Percentiles rank a stretch among this genome's conserved stretches.
phyloP scores from a whole-genome alignment of 2,113 vertebrate species.

The Xerus inauris region DNA sequence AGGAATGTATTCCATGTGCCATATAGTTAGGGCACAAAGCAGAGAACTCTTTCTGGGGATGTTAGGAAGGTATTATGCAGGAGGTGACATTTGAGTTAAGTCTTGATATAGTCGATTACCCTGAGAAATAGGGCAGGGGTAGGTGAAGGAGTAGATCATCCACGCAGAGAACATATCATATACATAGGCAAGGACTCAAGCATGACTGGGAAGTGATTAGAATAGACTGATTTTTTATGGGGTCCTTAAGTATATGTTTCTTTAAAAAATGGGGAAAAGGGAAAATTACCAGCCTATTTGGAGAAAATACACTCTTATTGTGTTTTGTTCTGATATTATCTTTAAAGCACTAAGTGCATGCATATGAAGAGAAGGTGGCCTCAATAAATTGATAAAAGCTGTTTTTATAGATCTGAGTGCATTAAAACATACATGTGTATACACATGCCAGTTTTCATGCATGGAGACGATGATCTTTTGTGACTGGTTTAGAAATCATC shows the following conservation, averaged over 20 bases:
- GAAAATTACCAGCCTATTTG: background rate
- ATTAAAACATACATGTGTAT: background rate
- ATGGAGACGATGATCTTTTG: constrained; percentile 12
- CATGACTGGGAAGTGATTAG: background rate
- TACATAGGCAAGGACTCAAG: background rate
- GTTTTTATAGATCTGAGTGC: background rate
- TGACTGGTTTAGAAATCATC: constrained; percentile 35
- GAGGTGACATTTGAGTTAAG: background rate
- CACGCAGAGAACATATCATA: background rate
- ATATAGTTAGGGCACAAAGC: background rate
- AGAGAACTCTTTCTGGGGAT: background rate
- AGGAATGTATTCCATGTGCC: background rate
- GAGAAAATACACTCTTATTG: background rate
- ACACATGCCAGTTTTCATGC: background rate
- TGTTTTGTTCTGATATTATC: background rate
- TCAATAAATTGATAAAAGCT: background rate
- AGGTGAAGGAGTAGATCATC: no score
- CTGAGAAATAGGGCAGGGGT: background rate
- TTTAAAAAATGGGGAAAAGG: background rate
- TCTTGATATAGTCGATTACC: background rate
- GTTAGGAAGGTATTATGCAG: background rate
- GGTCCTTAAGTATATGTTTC: background rate
- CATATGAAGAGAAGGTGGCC: background rate
- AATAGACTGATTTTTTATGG: background rate
- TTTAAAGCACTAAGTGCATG: background rate